phyloP scores from a whole-genome alignment of 2,113 vertebrate species.

The Rhinoderma darwinii region DNA sequence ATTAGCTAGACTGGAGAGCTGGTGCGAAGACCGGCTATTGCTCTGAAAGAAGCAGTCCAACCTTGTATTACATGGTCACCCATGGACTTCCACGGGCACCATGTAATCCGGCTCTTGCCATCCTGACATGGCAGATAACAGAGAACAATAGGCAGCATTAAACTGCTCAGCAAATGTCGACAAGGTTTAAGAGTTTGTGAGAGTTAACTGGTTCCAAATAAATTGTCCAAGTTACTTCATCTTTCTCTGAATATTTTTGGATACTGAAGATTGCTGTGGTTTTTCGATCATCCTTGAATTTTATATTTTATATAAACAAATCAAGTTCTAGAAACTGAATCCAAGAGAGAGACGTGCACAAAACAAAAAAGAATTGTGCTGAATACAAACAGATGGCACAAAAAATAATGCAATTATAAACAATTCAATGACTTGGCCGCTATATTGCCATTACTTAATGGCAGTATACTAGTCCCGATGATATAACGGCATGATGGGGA shows the following conservation, averaged over 20 bases:
- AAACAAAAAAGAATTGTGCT: background rate
- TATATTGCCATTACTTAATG: background rate
- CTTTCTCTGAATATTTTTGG: background rate
- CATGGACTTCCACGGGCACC: too few species aligned
- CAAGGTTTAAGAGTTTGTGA: too few species aligned
- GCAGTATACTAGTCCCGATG: constrained; percentile 10
- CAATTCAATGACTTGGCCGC: background rate
- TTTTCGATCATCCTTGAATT: constrained; percentile 42
- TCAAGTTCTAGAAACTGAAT: constrained; percentile 16
- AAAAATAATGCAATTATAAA: constrained; percentile 32
- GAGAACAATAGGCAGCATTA: too few species aligned
- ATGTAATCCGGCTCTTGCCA: too few species aligned
- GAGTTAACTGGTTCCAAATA: background rate
- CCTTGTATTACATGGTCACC: too few species aligned
- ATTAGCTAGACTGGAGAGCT: too few species aligned
- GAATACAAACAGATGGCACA: constrained; percentile 30
- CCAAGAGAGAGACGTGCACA: constrained; percentile 14
- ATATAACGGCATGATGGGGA: background rate
- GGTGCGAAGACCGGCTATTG: too few species aligned
- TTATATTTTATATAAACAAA: constrained; percentile 49
- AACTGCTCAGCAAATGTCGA: too few species aligned
- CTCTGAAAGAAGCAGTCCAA: too few species aligned
- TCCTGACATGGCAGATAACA: too few species aligned
- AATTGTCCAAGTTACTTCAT: background rate
- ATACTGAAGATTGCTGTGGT: constrained; percentile 19